Evolutionary conservation across 35 echinoderm and acorn worm species (phyloP), one percentile per base, ranked within the genome.

Genomic region (Heliocidaris erythrogramma): DNA sequence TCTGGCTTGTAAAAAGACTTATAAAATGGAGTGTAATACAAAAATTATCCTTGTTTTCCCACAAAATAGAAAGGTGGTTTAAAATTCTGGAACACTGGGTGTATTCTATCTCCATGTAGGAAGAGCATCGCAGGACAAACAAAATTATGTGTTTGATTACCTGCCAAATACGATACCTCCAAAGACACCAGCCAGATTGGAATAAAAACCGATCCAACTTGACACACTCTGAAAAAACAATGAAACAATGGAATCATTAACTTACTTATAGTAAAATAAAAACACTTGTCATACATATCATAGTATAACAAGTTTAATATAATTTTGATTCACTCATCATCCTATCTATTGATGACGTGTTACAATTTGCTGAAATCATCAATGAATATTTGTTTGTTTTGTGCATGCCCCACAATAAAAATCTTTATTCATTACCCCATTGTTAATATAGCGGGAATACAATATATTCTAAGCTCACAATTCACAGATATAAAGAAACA

Each of bases 181-280:
- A 69, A 94, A n/a, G 7, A 95, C 94, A 47, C 94, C 96, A 60
- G 94, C 96, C 49, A 97, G 71, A 88, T 97, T 97, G 24, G 90
- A 95, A 93, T 85, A 97, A 71, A 97, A 97, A 21, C 96, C 96
- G 31, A 97, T 97, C 96, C 96, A 97, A 59, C 94, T 91, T 31
- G 96, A 78, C 59, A 53, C 24, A 16, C 42, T 42, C 96, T 96
- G 87, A 47, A 48, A 84, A 86, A 48, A 89, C 16, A 47, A 47
- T 32, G n/a, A 84, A 29, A 89, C 5, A 86, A 86, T 21, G 11
- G 9, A 86, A 0, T 86, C 69, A 84, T 84, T 84, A 84, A 32
- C 11, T 21, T 27, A 21, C 30, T 86, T 86, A 21, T 86, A 30
- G 2, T 7, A 32, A 86, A 86, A 86, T 32, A 29, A 86, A 29